phyloP scores from a whole-genome alignment of 2,888 invertebrate species.

The Drosophila meridiana region DNA sequence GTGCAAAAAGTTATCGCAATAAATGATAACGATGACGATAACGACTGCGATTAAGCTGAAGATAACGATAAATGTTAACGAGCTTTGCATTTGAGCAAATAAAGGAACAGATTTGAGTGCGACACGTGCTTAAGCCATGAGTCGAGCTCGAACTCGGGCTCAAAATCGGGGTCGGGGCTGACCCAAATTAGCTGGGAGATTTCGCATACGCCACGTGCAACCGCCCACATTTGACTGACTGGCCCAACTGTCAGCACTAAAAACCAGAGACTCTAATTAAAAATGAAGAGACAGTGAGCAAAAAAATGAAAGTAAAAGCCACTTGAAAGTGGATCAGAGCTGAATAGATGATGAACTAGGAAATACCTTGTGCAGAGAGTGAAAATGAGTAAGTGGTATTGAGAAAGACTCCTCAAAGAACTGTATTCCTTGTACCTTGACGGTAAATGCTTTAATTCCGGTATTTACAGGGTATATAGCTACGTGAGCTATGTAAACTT shows the following conservation, averaged over 20 bases:
- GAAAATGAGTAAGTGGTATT: too few species aligned
- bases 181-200: constrained; percentile 46
- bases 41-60: not conserved
- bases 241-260: constrained; percentile 51
- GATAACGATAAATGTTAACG: not conserved
- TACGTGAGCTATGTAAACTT: not conserved
- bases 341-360: not conserved
- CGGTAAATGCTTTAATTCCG: not conserved
- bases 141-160: not conserved
- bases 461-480: not conserved
- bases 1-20: constrained; percentile 3
- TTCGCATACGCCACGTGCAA: constrained; percentile 53
- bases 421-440: too few species aligned
- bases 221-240: constrained; percentile 39
- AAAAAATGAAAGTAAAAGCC: constrained; percentile 11
- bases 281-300: constrained; percentile 29
- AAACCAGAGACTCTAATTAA: constrained; percentile 65
- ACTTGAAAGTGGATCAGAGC: not conserved
- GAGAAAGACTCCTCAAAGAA: too few species aligned
- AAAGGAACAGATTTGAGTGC: constrained; percentile 4
- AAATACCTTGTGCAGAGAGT: constrained; percentile 2
- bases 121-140: constrained; percentile 1
- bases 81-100: not conserved
- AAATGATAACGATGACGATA: constrained; percentile 9
- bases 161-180: constrained; percentile 10